Percentiles rank a stretch among this genome's conserved stretches.
Conservation (phyloP, 1,140 invertebrate genomes). For the Rhynchophorus ferrugineus region DNA sequence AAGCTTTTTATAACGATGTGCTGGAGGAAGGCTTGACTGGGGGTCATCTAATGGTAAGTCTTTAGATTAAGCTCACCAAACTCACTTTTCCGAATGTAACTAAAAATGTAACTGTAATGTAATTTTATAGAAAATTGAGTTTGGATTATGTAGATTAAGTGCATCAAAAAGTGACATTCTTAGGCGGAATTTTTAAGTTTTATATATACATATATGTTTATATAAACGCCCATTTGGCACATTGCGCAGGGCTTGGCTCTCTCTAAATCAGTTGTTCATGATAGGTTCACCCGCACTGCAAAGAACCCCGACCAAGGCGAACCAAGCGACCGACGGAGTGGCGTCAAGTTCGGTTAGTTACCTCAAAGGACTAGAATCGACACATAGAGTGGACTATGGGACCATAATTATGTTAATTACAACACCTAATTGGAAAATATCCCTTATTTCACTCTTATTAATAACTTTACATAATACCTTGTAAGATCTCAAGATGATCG, state of each 20-base stretch:
- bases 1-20: slow-evolving; percentile 1
- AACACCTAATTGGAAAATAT: no score
- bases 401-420: slow-evolving; percentile 46
- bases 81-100: background rate
- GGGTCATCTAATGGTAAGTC: slow-evolving; percentile 16
- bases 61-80: background rate
- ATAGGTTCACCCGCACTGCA: slow-evolving; percentile 41
- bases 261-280: slow-evolving; percentile 41
- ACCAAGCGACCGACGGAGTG: slow-evolving; percentile 22
- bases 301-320: slow-evolving; percentile 38
- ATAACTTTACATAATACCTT: no score
- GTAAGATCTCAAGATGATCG: no score
- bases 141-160: background rate
- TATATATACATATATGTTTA: background rate
- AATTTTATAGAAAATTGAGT: background rate
- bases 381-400: slow-evolving; percentile 33
- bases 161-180: background rate
- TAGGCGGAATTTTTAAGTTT: background rate
- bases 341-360: slow-evolving; percentile 29
- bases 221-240: slow-evolving; percentile 30
- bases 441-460: no score
- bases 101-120: background rate
- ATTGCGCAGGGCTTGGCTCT: slow-evolving; percentile 36
- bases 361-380: background rate
- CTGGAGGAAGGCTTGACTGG: slow-evolving; percentile 6